These are phyloP conservation scores for Campoplex capitator DNA, from an alignment of 2,888 invertebrate genomes.

Conservation along the genomic window DNA sequence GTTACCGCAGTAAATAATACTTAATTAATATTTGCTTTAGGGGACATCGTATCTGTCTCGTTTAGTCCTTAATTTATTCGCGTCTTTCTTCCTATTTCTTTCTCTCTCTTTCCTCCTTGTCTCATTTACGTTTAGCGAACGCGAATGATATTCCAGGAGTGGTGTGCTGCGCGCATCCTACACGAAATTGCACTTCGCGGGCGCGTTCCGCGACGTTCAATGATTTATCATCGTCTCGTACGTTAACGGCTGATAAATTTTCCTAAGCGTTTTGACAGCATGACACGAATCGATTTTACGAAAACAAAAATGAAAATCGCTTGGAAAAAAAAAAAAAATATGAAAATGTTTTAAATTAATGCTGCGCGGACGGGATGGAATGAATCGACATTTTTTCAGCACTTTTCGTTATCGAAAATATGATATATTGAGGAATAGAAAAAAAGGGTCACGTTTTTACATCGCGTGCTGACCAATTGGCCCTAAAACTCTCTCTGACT, in stretches of 20 bases:
- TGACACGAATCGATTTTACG: not conserved
- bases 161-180: constrained; percentile 47
- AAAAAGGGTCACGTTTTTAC: not conserved
- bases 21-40: constrained; percentile 35
- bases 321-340: not conserved
- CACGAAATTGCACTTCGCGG: constrained; percentile 60
- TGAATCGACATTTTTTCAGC: not conserved
- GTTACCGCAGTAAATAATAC: not conserved
- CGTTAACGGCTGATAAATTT: constrained; percentile 17
- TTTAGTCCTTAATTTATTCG: constrained; percentile 50
- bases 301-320: constrained; percentile 23
- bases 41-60: constrained; percentile 26
- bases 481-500: not conserved
- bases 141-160: constrained; percentile 54
- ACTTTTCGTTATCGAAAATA: not conserved
- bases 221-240: constrained; percentile 55
- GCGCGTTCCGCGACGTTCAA: constrained; percentile 49
- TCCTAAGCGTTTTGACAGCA: not conserved
- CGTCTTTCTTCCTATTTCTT: constrained; percentile 54
- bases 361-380: not conserved
- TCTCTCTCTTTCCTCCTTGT: constrained; percentile 34
- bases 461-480: not conserved
- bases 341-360: not conserved
- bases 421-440: not conserved
- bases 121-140: constrained; percentile 15